Evolutionary conservation across 2,888 invertebrate genomes (phyloP).

Genomic region (Eulithis prunata): DNA sequence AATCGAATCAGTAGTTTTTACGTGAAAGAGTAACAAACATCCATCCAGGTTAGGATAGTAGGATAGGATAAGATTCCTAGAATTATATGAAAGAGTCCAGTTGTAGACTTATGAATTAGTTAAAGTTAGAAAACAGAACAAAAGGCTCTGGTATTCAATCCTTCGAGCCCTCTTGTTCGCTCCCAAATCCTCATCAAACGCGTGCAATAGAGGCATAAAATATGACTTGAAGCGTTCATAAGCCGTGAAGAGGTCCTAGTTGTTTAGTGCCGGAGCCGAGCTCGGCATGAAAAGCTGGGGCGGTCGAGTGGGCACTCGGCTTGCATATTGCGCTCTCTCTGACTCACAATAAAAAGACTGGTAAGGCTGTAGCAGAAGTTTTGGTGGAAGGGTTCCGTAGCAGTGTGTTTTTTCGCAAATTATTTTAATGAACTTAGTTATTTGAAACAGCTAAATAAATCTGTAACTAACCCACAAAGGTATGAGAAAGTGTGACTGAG

Average conservation of each 20-base stretch:
- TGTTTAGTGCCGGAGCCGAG: slow-evolving; percentile 62
- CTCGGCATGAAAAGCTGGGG: slow-evolving; percentile 61
- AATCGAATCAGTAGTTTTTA: too few species aligned
- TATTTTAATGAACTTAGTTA: too few species aligned
- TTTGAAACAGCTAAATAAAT: too few species aligned
- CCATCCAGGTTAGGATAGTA: too few species aligned
- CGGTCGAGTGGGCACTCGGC: slow-evolving; percentile 54
- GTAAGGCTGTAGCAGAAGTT: neutral
- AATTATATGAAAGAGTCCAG: too few species aligned
- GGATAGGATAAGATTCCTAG: too few species aligned
- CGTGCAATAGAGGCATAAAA: slow-evolving; percentile 30
- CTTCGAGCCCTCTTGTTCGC: neutral
- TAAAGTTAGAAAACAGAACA: neutral
- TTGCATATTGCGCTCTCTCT: slow-evolving; percentile 66
- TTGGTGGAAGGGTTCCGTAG: neutral
- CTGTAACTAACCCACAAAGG: too few species aligned
- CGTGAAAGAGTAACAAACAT: too few species aligned
- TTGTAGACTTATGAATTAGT: too few species aligned
- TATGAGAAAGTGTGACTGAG: too few species aligned
- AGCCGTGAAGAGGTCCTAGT: slow-evolving; percentile 65
- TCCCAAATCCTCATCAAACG: slow-evolving; percentile 28
- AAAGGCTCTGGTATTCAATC: neutral
- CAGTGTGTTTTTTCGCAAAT: too few species aligned
- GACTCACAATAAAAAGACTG: slow-evolving; percentile 39
- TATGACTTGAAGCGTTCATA: slow-evolving; percentile 47